phyloP scores from a whole-genome alignment of 2,888 invertebrate species.

The Morpho helenor region DNA sequence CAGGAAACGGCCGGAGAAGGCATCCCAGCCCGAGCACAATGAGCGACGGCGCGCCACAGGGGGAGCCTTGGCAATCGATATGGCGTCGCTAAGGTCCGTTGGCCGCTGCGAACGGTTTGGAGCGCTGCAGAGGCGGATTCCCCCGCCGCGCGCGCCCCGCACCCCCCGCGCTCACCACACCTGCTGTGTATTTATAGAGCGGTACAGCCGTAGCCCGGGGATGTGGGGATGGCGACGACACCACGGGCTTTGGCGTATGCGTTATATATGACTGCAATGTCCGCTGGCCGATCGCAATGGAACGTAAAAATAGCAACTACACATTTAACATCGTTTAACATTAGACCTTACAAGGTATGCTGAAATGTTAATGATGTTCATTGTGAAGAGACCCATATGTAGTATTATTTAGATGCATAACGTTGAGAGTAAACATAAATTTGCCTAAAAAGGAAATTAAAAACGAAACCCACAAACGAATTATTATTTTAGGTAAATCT shows the following conservation, averaged over 20 bases:
- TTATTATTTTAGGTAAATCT: no score
- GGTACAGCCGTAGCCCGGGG: conserved; percentile 62
- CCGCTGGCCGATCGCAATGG: conserved; percentile 42
- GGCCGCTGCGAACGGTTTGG: conserved; percentile 74
- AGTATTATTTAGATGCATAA: no score
- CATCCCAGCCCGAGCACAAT: conserved; percentile 74
- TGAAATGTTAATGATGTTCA: no score
- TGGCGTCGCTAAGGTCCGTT: conserved; percentile 79
- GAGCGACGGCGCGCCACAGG: conserved; percentile 74
- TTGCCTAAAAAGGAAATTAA: no score
- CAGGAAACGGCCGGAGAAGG: conserved; percentile 75
- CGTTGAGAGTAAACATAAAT: no score
- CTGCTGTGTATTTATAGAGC: conserved; percentile 78
- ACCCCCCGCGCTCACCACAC: conserved; percentile 61
- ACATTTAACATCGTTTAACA: conserved; percentile 21
- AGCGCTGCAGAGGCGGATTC: conserved; percentile 76
- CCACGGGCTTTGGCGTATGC: conserved; percentile 45
- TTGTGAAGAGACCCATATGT: no score
- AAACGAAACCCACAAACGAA: no score
- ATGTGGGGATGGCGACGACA: conserved; percentile 63
- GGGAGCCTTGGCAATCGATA: conserved; percentile 80
- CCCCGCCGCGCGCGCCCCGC: conserved; percentile 55
- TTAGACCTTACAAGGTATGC: conserved; percentile 1
- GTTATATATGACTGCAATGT: conserved; percentile 30
- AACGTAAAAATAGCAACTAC: neutral